These are phyloP conservation scores for Sciaenops ocellatus DNA, from an alignment of 2,797 vertebrate species.

Conservation along the genomic window DNA sequence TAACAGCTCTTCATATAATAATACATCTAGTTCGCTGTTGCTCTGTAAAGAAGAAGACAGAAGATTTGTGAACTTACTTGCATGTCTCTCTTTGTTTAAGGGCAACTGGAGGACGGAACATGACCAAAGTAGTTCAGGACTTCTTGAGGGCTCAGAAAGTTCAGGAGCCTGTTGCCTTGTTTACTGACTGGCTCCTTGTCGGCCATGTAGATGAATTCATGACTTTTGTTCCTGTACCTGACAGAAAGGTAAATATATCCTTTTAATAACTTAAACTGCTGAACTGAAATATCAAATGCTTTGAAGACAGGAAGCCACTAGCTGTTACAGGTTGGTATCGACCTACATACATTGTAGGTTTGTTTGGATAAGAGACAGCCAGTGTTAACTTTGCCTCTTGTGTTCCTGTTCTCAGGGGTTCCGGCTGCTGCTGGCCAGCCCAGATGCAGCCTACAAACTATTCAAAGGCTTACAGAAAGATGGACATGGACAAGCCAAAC, in stretches of 20 bases:
- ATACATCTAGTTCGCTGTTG: neutral
- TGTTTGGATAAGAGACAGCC: neutral
- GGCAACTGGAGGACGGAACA: constrained; percentile 84
- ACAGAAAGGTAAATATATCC: constrained; percentile 86
- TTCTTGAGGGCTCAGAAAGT: constrained; percentile 93
- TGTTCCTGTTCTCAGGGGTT: constrained; percentile 85
- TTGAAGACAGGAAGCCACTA: neutral
- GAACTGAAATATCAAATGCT: neutral
- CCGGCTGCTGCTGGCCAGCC: constrained; percentile 94
- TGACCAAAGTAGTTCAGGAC: constrained; percentile 88
- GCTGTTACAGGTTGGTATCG: neutral
- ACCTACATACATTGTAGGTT: neutral
- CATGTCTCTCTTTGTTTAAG: constrained; percentile 69
- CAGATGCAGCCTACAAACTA: constrained; percentile 90
- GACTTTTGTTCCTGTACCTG: constrained; percentile 89
- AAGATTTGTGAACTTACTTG: neutral
- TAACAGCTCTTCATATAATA: neutral
- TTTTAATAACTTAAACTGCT: neutral
- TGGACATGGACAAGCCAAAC: constrained; percentile 88
- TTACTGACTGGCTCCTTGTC: constrained; percentile 91
- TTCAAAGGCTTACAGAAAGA: constrained; percentile 89
- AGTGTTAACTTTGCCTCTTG: constrained; percentile 44
- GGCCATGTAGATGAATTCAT: constrained; percentile 94
- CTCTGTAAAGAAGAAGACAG: neutral
- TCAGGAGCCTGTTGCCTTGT: constrained; percentile 91